phyloP scores from a whole-genome alignment of 2,888 invertebrate species.

The Trachelus iudaicus region DNA sequence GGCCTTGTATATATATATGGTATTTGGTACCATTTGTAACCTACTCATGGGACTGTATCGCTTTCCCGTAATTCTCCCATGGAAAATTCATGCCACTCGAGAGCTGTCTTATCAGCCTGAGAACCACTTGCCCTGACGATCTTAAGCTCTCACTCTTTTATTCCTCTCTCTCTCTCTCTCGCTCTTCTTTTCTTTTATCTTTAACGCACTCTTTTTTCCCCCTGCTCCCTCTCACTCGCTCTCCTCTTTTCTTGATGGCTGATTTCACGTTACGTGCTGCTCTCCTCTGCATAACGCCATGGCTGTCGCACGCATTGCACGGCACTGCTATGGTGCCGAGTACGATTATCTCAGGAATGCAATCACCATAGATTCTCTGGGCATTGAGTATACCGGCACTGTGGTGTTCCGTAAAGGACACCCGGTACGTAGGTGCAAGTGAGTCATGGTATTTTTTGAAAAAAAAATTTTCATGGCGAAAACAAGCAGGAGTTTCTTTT shows the following conservation, averaged over 20 bases:
- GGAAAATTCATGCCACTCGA: constrained; percentile 17
- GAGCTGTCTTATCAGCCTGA: constrained; percentile 33
- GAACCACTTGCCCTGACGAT: constrained; percentile 35
- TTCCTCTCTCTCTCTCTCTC: too few species aligned
- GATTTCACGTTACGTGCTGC: not conserved
- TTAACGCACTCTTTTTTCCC: not conserved
- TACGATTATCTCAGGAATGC: constrained; percentile 42
- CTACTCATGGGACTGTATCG: constrained; percentile 20
- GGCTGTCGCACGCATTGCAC: constrained; percentile 30
- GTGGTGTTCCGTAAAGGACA: not conserved
- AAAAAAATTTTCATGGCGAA: not conserved
- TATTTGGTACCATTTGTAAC: too few species aligned
- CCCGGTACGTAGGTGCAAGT: not conserved
- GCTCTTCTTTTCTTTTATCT: not conserved
- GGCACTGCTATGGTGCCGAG: constrained; percentile 23
- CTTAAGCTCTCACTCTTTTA: too few species aligned
- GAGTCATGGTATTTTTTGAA: not conserved
- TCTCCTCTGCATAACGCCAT: constrained; percentile 11
- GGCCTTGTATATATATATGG: too few species aligned
- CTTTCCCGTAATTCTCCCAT: constrained; percentile 28
- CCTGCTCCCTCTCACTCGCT: not conserved
- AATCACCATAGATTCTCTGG: constrained; percentile 27
- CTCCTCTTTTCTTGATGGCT: not conserved
- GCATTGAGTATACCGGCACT: not conserved
- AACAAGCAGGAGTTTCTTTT: not conserved